Evolutionary conservation across 1,140 invertebrate species (phyloP).

Genomic region (Bombus waltoni): DNA sequence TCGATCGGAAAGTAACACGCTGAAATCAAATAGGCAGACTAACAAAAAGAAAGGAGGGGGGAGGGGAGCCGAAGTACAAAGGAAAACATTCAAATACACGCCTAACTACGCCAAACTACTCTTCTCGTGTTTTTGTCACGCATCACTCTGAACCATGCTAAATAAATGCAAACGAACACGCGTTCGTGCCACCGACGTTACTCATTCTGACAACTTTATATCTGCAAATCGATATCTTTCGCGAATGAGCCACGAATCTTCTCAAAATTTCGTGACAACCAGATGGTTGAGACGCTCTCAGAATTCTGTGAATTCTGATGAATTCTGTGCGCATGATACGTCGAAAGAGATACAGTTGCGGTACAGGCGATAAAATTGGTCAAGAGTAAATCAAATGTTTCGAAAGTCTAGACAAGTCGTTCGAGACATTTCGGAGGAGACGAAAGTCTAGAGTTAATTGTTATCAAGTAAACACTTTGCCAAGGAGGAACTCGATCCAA

Average conservation of each 20-base stretch:
- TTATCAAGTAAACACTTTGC: too few relatives aligned
- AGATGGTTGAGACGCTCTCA: too few relatives aligned
- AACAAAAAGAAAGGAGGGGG: not conserved
- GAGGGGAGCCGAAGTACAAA: not conserved
- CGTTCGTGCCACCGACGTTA: constrained; percentile 52
- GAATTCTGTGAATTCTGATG: too few relatives aligned
- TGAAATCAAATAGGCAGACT: not conserved
- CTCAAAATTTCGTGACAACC: not conserved
- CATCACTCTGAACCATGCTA: constrained; percentile 47
- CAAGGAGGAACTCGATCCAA: not conserved
- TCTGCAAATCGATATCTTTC: not conserved
- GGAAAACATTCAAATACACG: constrained; percentile 11
- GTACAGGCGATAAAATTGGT: too few relatives aligned
- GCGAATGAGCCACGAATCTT: not conserved
- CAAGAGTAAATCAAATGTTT: too few relatives aligned
- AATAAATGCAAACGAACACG: constrained; percentile 48
- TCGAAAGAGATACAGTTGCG: too few relatives aligned
- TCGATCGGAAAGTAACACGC: not conserved
- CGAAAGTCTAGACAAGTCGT: too few relatives aligned
- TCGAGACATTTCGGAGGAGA: too few relatives aligned
- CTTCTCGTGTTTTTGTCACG: constrained; percentile 4
- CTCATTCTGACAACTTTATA: constrained; percentile 52
- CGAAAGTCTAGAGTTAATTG: too few relatives aligned
- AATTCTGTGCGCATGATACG: too few relatives aligned
- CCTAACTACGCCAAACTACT: constrained; percentile 45